A percentile compares a stretch with the other conserved stretches of the same genome.
These are phyloP conservation scores for Cynopterus brachyotis DNA, from an alignment of 2,113 vertebrate genomes.

Conservation along the genomic window DNA sequence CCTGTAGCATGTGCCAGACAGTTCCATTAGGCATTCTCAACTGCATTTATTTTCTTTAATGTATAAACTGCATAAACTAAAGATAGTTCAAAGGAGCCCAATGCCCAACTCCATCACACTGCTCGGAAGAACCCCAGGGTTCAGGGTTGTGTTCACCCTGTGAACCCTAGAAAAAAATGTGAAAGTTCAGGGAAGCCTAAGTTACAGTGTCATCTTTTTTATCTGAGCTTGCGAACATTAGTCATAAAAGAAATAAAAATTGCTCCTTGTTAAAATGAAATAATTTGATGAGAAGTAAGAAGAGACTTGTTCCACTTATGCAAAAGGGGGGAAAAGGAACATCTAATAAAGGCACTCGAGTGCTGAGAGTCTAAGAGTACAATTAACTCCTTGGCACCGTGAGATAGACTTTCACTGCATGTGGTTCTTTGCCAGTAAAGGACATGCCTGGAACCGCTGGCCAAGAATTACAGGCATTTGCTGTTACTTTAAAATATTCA, in stretches of 20 bases:
- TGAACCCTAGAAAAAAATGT: not conserved
- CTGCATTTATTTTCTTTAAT: conserved; percentile 71
- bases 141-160: not conserved
- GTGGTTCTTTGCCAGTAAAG: conserved; percentile 72
- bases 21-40: conserved; percentile 68
- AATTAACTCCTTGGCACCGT: conserved; percentile 69
- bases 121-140: not conserved
- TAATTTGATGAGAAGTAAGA: not conserved
- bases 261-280: not conserved
- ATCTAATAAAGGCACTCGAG: conserved; percentile 33
- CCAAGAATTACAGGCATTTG: conserved; percentile 74
- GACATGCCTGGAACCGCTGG: conserved; percentile 61
- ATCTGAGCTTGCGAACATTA: conserved; percentile 34
- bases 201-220: not conserved
- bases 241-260: conserved; percentile 25
- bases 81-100: not conserved
- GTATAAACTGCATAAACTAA: conserved; percentile 52
- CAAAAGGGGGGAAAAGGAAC: not conserved
- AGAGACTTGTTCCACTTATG: not conserved
- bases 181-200: not conserved
- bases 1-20: conserved; percentile 53
- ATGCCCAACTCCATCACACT: not conserved
- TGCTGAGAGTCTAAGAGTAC: conserved; percentile 41
- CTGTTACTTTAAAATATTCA: conserved; percentile 74
- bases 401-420: not conserved